Base-by-base conservation (phyloP, 2,113 vertebrate species). In the Setophaga kirtlandii region DNA sequence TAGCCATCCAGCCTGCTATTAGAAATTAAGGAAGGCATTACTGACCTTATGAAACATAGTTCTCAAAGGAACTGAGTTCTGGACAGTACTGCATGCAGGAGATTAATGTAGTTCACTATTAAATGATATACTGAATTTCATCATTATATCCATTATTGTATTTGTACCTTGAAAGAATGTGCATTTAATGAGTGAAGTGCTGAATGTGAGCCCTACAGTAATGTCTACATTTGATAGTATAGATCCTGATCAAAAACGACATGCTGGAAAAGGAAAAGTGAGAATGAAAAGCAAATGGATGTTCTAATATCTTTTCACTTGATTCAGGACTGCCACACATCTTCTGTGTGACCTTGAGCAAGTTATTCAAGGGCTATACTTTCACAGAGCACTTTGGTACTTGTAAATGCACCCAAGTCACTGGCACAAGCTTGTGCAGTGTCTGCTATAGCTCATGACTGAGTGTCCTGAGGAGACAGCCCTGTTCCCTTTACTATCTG, bases 261-360 rank as follows among this genome's bases (percentile, higher is more conserved):
- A 64, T 81, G 58, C 82, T 71, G 68, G 64, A 83, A 93, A 96
- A 91, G 37, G 24, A 83, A 64, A 83, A 83, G 77, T 63, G 76
- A 90, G 63, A 85, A 94, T 55, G 60, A 96, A 95, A 90, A 95
- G 85, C 39, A 94, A 94, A 86, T 59, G 90, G 83, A 93, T 90
- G 68, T 33, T 86, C 60, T 90, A 80, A 93, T 78, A 80, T 47
- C 76, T 92, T 95, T 83, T 83, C 83, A 89, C 93, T 89, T 55
- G 49, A 67, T 70, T 93, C 82, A 77, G 79, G 68, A 86, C 75
- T 91, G 75, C 47, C 52, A 75, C 74, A 69, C 56, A 95, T 79
- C 74, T 75, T 75, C 49, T 65, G 46, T 46, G 70, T 79, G 84
- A 95, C 89, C 93, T 93, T 87, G 62, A 89, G 67, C 21, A 69